Evolutionary conservation across 2,113 vertebrate species (phyloP).

Genomic region (Ailuropoda melanoleuca): DNA sequence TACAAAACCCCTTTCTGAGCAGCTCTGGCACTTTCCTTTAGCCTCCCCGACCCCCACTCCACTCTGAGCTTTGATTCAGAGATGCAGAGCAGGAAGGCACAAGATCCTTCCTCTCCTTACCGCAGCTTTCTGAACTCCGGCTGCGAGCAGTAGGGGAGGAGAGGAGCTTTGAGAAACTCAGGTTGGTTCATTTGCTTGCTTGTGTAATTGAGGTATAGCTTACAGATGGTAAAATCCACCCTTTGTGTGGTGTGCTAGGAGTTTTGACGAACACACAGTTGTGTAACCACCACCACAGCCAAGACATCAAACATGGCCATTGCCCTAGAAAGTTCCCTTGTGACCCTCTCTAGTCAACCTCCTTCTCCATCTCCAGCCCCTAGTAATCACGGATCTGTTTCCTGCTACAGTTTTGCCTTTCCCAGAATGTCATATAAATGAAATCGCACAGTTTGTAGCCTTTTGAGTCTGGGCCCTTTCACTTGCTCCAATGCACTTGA

Average conservation of each 20-base stretch:
- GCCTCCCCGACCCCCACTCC: rapidly evolving
- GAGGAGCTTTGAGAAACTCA: background rate
- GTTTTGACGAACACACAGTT: background rate
- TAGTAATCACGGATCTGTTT: background rate
- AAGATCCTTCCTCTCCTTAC: background rate
- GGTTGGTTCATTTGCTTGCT: background rate
- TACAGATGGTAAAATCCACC: background rate
- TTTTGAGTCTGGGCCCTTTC: background rate
- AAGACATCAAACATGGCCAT: background rate
- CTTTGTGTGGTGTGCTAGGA: background rate
- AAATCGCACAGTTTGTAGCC: background rate
- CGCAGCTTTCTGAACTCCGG: background rate
- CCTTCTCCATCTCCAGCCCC: background rate
- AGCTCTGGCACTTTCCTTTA: background rate
- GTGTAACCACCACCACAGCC: background rate
- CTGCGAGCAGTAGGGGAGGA: background rate
- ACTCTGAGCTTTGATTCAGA: background rate
- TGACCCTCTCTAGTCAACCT: background rate
- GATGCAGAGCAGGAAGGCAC: background rate
- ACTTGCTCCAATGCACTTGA: background rate
- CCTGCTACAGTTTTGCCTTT: background rate
- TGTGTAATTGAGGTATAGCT: background rate
- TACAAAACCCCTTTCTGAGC: background rate
- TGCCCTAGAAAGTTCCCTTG: background rate
- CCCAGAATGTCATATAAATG: background rate